Conservation (phyloP, 2,797 vertebrate species). For the Trachurus trachurus region DNA sequence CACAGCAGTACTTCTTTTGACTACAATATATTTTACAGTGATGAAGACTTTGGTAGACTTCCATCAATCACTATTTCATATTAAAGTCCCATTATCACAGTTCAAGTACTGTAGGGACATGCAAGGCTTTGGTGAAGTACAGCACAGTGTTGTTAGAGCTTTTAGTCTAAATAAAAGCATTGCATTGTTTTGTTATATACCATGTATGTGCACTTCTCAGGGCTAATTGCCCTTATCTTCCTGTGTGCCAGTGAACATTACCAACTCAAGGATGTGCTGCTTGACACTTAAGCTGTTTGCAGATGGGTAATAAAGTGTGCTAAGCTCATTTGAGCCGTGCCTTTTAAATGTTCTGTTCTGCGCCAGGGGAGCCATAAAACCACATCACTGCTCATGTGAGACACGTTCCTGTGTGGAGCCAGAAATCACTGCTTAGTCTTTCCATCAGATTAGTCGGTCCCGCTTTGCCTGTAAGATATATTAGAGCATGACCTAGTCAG, state of each 20-base stretch:
- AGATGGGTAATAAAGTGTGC: conserved; percentile 82
- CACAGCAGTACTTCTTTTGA: conserved; percentile 4
- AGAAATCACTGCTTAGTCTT: conserved; percentile 74
- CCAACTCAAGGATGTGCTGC: conserved; percentile 71
- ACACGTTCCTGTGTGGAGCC: conserved; percentile 65
- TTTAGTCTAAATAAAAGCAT: conserved; percentile 50
- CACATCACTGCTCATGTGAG: conserved; percentile 76
- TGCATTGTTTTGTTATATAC: conserved; percentile 61
- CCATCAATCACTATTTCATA: no score
- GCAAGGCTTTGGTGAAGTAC: background rate
- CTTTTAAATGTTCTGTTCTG: conserved; percentile 76
- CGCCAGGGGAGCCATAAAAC: conserved; percentile 76
- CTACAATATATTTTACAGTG: conserved; percentile 16
- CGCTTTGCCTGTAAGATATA: conserved; percentile 55
- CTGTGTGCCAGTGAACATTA: conserved; percentile 68
- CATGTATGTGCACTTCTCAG: conserved; percentile 54
- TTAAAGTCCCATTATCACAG: conserved; percentile 11
- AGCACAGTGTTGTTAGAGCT: conserved; percentile 8
- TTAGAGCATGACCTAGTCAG: conserved; percentile 27
- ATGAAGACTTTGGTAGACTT: background rate
- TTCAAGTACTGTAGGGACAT: background rate
- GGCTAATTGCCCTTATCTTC: conserved; percentile 73
- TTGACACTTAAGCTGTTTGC: conserved; percentile 83
- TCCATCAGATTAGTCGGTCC: conserved; percentile 72
- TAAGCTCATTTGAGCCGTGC: conserved; percentile 79